Evolutionary conservation across 1,140 invertebrate genomes (phyloP).

Genomic region (Drosophila lini): DNA sequence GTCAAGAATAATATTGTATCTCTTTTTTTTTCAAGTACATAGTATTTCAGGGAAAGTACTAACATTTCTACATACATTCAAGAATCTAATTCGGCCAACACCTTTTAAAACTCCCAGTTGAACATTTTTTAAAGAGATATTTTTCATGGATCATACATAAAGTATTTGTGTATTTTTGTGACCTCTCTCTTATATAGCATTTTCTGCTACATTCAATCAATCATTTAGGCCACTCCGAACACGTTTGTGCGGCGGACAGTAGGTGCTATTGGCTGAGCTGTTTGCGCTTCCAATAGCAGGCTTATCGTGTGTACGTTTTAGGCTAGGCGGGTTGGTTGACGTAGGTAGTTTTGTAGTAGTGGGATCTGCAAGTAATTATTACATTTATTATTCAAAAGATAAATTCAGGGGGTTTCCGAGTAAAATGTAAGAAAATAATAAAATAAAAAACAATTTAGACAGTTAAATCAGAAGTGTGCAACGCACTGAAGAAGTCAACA

Average conservation of each 20-base stretch:
- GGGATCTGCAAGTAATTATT: constrained; percentile 47
- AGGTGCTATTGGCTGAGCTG: constrained; percentile 17
- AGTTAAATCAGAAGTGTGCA: too few relatives aligned
- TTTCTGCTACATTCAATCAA: constrained; percentile 20
- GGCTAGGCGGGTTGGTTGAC: constrained; percentile 28
- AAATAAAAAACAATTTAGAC: too few relatives aligned
- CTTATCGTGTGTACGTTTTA: constrained; percentile 65
- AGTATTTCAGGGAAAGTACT: neutral
- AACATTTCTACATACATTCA: neutral
- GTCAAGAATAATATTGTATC: neutral
- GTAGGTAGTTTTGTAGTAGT: constrained; percentile 56
- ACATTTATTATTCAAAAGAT: neutral
- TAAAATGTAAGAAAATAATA: too few relatives aligned
- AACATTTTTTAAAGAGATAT: neutral
- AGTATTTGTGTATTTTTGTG: neutral
- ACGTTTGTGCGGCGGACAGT: constrained; percentile 61
- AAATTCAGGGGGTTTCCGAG: too few relatives aligned
- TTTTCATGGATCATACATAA: neutral
- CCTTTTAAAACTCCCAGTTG: neutral
- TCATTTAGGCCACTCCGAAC: constrained; percentile 56
- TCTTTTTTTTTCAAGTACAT: neutral
- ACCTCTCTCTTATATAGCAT: neutral
- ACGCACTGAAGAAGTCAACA: too few relatives aligned
- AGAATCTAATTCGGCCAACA: neutral
- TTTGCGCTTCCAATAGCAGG: constrained; percentile 10